A percentile compares a stretch with the other conserved stretches of the same genome.
Conservation (phyloP, 2,888 invertebrate genomes). For the Venusia cambrica region DNA sequence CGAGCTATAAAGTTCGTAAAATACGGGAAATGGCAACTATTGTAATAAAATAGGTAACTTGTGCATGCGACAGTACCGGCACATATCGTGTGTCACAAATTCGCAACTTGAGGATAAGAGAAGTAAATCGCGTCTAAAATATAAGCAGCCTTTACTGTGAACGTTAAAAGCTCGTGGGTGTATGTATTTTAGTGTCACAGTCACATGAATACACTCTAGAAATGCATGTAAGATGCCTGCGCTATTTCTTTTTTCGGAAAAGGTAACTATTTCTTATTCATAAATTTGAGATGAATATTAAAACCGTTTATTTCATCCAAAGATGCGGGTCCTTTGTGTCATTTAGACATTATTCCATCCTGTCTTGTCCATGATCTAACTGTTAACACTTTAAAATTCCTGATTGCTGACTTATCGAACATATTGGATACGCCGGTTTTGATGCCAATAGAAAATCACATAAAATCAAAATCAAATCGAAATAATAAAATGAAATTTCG, state of each 20-base stretch:
- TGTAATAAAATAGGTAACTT: constrained; percentile 6
- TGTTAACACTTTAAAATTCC: too few species aligned
- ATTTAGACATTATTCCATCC: too few species aligned
- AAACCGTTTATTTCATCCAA: too few species aligned
- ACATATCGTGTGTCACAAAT: constrained; percentile 27
- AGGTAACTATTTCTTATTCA: neutral
- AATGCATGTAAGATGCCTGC: constrained; percentile 7
- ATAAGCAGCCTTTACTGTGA: constrained; percentile 13
- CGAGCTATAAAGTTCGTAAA: too few species aligned
- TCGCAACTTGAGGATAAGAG: constrained; percentile 26
- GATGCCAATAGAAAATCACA: too few species aligned
- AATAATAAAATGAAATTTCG: too few species aligned
- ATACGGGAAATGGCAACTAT: neutral
- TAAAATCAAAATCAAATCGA: too few species aligned
- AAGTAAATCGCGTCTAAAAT: constrained; percentile 22
- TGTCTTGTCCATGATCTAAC: too few species aligned
- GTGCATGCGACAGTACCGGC: constrained; percentile 12
- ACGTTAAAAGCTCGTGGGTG: constrained; percentile 15
- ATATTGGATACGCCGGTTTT: too few species aligned
- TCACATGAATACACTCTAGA: constrained; percentile 6
- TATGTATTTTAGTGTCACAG: constrained; percentile 22
- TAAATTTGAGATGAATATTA: too few species aligned
- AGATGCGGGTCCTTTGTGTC: too few species aligned
- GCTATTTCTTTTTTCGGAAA: neutral
- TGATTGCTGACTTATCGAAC: too few species aligned